Conservation (phyloP, 2,797 vertebrate genomes). For the Tapirus indicus region DNA sequence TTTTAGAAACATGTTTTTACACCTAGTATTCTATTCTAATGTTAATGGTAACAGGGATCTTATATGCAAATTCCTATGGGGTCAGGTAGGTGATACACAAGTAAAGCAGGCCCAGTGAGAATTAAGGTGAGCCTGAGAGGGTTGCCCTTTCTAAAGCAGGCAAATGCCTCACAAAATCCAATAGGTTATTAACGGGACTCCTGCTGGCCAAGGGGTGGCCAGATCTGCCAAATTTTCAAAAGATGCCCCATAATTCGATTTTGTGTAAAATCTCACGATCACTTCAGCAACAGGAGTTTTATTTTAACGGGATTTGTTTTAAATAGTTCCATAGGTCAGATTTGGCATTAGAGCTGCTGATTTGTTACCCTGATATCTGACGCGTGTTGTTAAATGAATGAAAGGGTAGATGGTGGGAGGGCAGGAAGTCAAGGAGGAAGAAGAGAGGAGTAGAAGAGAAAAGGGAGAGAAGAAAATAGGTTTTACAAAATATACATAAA, state of each 20-base stretch:
- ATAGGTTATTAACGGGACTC: neutral
- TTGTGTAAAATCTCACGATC: neutral
- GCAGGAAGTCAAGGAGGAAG: neutral
- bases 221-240: neutral
- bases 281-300: neutral
- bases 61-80: neutral
- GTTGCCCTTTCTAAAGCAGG: neutral
- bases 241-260: neutral
- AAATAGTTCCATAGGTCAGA: neutral
- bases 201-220: neutral
- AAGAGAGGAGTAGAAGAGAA: neutral
- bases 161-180: neutral
- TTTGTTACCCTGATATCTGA: neutral
- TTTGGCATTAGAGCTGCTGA: neutral
- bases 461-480: neutral
- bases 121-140: neutral
- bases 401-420: neutral
- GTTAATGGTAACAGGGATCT: neutral
- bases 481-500: neutral
- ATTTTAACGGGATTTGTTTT: neutral
- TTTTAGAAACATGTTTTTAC: slow-evolving; percentile 57
- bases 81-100: neutral
- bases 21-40: neutral
- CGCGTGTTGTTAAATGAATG: neutral
- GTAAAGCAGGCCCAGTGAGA: neutral